phyloP scores from a whole-genome alignment of 2,888 invertebrate species.

The Himalopsyche anomala region DNA sequence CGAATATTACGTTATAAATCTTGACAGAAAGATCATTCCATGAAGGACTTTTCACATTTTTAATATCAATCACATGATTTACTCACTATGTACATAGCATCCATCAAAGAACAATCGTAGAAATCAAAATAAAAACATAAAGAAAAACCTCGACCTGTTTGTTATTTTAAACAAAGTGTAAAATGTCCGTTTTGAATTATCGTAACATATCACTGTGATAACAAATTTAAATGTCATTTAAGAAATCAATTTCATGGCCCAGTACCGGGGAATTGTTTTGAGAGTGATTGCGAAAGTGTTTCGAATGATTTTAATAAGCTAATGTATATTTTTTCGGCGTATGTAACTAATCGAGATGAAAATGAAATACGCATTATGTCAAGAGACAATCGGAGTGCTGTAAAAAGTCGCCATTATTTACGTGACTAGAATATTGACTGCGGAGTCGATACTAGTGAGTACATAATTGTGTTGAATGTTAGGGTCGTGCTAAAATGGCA shows the following conservation, averaged over 20 bases:
- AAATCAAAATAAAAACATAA: no score
- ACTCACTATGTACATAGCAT: no score
- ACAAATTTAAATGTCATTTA: background rate
- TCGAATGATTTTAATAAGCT: background rate
- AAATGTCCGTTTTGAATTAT: no score
- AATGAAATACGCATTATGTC: constrained; percentile 1
- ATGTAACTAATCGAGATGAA: background rate
- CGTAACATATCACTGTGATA: background rate
- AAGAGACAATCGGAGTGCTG: background rate
- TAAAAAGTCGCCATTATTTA: constrained; percentile 1
- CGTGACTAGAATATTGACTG: constrained; percentile 16
- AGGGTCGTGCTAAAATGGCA: constrained; percentile 2
- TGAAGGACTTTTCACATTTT: no score
- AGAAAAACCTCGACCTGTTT: no score
- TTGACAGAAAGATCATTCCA: no score
- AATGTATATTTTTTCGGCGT: background rate
- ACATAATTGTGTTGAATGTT: background rate
- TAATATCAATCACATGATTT: no score
- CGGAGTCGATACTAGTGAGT: background rate
- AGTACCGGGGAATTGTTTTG: background rate
- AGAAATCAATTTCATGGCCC: constrained; percentile 7
- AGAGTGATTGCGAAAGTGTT: background rate
- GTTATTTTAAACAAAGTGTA: no score
- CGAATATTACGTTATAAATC: no score
- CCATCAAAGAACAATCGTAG: no score